These are phyloP conservation scores for Radopholus similis DNA, from an alignment of 1,140 invertebrate genomes.

Conservation along the genomic window DNA sequence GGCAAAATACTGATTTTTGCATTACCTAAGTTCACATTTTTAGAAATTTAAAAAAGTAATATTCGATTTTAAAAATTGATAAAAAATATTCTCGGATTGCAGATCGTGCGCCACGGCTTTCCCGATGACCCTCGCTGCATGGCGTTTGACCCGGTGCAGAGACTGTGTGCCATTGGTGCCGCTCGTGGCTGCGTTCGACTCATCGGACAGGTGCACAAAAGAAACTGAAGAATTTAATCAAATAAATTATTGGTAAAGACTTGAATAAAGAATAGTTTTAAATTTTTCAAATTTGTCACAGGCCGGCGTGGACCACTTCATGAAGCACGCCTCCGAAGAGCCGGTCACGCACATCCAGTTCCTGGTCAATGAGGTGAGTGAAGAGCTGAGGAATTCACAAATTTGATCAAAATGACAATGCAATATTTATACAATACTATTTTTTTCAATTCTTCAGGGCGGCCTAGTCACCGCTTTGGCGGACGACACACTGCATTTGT, in stretches of 20 bases:
- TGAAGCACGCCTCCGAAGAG: slow-evolving; percentile 70
- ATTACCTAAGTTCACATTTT: neutral
- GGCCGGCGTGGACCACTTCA: slow-evolving; percentile 87
- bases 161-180: slow-evolving; percentile 89
- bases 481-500: slow-evolving; percentile 90
- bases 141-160: slow-evolving; percentile 95
- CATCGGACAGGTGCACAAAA: slow-evolving; percentile 70
- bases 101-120: slow-evolving; percentile 76
- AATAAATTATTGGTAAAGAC: neutral
- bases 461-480: slow-evolving; percentile 85
- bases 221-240: neutral
- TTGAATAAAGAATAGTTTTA: neutral
- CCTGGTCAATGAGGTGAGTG: slow-evolving; percentile 77
- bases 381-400: neutral
- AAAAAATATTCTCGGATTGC: slow-evolving; percentile 4
- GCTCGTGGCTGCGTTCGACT: slow-evolving; percentile 88
- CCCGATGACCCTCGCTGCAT: slow-evolving; percentile 91
- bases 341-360: slow-evolving; percentile 82
- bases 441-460: slow-evolving; percentile 65
- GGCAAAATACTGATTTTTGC: neutral
- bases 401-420: slow-evolving; percentile 11
- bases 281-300: slow-evolving; percentile 68
- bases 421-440: slow-evolving; percentile 11
- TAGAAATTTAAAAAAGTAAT: neutral
- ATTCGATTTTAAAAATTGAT: neutral